phyloP scores from a whole-genome alignment of 2,113 vertebrate species.

The Salvelinus fontinalis region DNA sequence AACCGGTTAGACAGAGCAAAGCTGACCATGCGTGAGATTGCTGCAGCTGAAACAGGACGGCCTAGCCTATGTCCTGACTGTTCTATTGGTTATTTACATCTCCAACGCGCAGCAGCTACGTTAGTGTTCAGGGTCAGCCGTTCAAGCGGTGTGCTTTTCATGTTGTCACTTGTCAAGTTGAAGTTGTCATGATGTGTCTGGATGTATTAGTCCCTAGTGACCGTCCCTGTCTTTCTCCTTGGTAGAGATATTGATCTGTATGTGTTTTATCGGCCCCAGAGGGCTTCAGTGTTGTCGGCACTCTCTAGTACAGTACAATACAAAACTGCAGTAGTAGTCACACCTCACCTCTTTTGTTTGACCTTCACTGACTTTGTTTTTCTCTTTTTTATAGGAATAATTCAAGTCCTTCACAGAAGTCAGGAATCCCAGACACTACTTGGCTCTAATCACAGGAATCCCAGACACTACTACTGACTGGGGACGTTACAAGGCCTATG shows the following conservation, averaged over 20 bases:
- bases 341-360: not conserved
- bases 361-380: not conserved
- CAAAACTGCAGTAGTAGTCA: not conserved
- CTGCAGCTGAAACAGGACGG: not conserved
- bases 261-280: not conserved
- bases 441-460: too few relatives aligned
- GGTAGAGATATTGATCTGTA: not conserved
- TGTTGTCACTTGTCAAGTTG: too few relatives aligned
- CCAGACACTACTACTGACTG: too few relatives aligned
- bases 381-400: too few relatives aligned
- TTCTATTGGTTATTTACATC: not conserved
- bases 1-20: slow-evolving; percentile 49
- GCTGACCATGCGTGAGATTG: not conserved
- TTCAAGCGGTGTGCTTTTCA: not conserved
- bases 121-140: not conserved
- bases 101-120: not conserved
- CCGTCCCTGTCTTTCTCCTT: not conserved
- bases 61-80: not conserved
- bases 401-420: too few relatives aligned
- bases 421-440: too few relatives aligned
- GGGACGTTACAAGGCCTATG: too few relatives aligned
- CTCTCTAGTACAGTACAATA: not conserved
- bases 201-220: slow-evolving; percentile 2
- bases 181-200: too few relatives aligned
- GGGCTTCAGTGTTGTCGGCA: not conserved